Evolutionary conservation across 2,797 vertebrate genomes (phyloP).

Genomic region (Sciurus vulgaris): DNA sequence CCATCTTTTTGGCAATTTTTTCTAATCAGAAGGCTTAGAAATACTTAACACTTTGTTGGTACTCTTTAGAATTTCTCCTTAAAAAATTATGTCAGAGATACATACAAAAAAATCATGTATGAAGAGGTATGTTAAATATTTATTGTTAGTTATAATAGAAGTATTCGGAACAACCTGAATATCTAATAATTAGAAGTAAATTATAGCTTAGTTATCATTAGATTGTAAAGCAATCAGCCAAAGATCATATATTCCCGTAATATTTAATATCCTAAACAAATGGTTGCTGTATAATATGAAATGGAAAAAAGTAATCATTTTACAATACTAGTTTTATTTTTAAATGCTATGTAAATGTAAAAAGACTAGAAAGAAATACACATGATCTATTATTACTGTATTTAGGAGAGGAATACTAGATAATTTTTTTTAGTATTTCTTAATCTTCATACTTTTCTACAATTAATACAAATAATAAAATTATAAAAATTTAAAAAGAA

Average conservation of each 20-base stretch:
- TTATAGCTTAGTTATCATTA: background rate
- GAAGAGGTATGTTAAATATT: background rate
- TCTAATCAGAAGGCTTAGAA: conserved; percentile 33
- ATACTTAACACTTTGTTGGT: background rate
- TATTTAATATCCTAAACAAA: background rate
- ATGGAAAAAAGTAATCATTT: background rate
- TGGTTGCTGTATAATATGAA: background rate
- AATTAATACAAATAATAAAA: background rate
- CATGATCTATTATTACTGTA: background rate
- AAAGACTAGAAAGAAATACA: background rate
- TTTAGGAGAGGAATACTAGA: background rate
- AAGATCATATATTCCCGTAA: background rate
- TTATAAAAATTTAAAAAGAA: background rate
- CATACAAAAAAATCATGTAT: background rate
- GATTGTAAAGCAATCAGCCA: background rate
- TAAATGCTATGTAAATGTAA: background rate
- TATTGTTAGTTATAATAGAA: background rate
- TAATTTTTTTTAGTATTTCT: background rate
- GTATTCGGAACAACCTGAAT: conserved; percentile 29
- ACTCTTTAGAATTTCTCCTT: background rate
- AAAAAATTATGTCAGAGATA: too few relatives aligned
- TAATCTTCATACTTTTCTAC: background rate
- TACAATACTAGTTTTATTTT: background rate
- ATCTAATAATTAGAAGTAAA: background rate
- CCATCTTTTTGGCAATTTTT: background rate